These are phyloP conservation scores for Dryobota labecula DNA, from an alignment of 2,888 invertebrate species.

Conservation along the genomic window DNA sequence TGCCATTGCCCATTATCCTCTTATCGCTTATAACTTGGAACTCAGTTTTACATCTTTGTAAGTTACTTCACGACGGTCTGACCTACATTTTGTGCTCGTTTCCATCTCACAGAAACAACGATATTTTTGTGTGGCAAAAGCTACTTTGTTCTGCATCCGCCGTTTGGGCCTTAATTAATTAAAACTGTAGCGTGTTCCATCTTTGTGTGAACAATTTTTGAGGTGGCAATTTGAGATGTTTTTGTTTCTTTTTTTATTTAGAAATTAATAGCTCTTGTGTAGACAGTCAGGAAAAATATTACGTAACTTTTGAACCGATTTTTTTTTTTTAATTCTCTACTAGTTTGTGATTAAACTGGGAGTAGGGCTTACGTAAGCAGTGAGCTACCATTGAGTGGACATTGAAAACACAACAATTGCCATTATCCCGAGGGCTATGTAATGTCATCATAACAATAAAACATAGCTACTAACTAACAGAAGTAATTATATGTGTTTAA, in stretches of 20 bases:
- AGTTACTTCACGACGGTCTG: conserved; percentile 79
- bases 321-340: background rate
- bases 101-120: conserved; percentile 79
- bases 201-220: conserved; percentile 55
- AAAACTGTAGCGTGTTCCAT: conserved; percentile 68
- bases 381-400: background rate
- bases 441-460: background rate
- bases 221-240: conserved; percentile 48
- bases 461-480: background rate
- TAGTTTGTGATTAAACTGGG: background rate
- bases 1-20: conserved; percentile 23
- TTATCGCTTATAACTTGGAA: conserved; percentile 63
- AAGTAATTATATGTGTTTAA: too few relatives aligned
- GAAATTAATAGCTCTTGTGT: conserved; percentile 12
- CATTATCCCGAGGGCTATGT: background rate
- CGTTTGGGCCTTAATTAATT: conserved; percentile 82
- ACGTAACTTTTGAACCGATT: background rate
- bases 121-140: conserved; percentile 83
- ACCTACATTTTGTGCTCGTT: conserved; percentile 83
- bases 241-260: conserved; percentile 33
- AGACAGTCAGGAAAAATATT: background rate
- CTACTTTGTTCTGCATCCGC: conserved; percentile 79
- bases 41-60: conserved; percentile 78
- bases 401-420: background rate
- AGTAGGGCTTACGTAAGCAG: background rate